Evolutionary conservation across 2,888 invertebrate species (phyloP), one percentile per base, ranked within the genome.

Genomic region (Hypsopygia costalis): DNA sequence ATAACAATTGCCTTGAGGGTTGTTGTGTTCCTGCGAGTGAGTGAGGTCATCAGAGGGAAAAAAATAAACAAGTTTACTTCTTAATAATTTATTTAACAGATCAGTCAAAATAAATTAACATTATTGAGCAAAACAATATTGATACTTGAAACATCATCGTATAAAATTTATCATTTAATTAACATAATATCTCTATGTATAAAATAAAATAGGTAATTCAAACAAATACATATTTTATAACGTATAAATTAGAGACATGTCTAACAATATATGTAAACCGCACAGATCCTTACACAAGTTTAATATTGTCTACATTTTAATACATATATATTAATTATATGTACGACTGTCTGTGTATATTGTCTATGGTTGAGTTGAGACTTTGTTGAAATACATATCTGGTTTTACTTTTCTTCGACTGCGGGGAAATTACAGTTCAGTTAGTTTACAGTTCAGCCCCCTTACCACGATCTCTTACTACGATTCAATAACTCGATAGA

Each of bases 81-180:
- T 68, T 65, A 64, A 61, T 77, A 60, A 74, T 85, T 82, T 85
- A 86, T 83, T 86, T 64, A 85, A 82, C 79, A 78, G 70, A 80
- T 65, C 69, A 67, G 64, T 70, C 52, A 79, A 80, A 81, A 74
- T 56, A 83, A 81, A 69, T 63, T 52, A 75, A 69, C 69, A 70
- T 62, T 62, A 64, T 85, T 83, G 85, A 86, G 85, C 85, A 83
- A 85, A 81, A 64, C 54, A 85, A 83, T 62, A 55, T 55, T 69
- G 73, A 81, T 46, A 74, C 73, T 58, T 67, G 70, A 75, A 77
- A 79, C 66, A 51, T 71, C 58, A 50, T 78, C 69, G 81, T 86
- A 86, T 82, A 86, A 85, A 85, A 82, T 81, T 75, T 80, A 63
- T 71, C 61, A 59, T 55, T 62, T 48, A 56, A 57, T 58, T 55